Evolutionary conservation across 2,797 vertebrate species (phyloP).

Genomic region (Alectoris magna): DNA sequence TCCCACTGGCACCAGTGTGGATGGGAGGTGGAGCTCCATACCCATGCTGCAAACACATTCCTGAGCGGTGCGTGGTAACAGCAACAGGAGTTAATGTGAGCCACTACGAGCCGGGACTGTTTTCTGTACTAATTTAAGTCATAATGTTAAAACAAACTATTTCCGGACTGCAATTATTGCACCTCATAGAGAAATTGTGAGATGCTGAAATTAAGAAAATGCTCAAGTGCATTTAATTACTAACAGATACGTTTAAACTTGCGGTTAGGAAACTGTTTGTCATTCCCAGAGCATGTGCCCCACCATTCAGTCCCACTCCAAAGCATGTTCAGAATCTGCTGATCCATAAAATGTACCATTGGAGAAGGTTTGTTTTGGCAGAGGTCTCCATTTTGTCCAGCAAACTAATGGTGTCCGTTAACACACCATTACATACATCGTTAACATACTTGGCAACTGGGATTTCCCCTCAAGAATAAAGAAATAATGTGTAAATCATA

Average conservation of each 20-base stretch:
- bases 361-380: slow-evolving; percentile 82
- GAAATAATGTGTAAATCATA: slow-evolving; percentile 75
- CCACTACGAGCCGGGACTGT: slow-evolving; percentile 18
- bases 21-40: not conserved
- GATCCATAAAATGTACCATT: slow-evolving; percentile 74
- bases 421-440: slow-evolving; percentile 81
- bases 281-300: slow-evolving; percentile 62
- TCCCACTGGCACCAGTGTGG: not conserved
- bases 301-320: slow-evolving; percentile 33
- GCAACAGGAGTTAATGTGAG: not conserved
- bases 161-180: slow-evolving; percentile 66
- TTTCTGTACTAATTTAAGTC: slow-evolving; percentile 45
- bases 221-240: slow-evolving; percentile 70
- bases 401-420: slow-evolving; percentile 79
- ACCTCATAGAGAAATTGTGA: slow-evolving; percentile 40
- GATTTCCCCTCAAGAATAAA: slow-evolving; percentile 76
- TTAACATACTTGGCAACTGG: slow-evolving; percentile 83
- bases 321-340: slow-evolving; percentile 72
- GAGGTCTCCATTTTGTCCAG: slow-evolving; percentile 77
- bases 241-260: slow-evolving; percentile 74
- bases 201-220: slow-evolving; percentile 60
- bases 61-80: not conserved
- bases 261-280: slow-evolving; percentile 56
- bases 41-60: not conserved
- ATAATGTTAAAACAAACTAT: slow-evolving; percentile 46